Percentiles rank a stretch among this genome's conserved stretches.
Conservation (phyloP, 2,113 vertebrate genomes). For the Seriola quinqueradiata region DNA sequence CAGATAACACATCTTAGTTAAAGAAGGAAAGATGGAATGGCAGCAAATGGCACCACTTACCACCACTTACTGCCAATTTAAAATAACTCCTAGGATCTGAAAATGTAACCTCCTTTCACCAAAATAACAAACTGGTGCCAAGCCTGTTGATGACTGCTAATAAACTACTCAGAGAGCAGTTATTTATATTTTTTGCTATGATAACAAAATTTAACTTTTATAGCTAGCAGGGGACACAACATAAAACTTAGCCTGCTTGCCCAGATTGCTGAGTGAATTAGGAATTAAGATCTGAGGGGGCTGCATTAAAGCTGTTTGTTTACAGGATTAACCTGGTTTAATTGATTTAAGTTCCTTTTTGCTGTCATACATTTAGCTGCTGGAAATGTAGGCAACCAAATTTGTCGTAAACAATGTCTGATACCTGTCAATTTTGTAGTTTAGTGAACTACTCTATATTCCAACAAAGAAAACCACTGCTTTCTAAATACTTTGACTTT, state of each 20-base stretch:
- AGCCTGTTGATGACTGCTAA: neutral
- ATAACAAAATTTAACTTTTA: neutral
- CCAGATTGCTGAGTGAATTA: constrained; percentile 10
- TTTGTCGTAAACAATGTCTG: constrained; percentile 5
- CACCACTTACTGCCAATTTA: neutral
- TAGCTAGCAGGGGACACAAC: neutral
- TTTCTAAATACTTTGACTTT: neutral
- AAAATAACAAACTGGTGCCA: neutral
- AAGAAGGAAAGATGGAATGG: neutral
- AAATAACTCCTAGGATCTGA: neutral
- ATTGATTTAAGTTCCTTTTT: neutral
- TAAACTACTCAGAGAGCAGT: neutral
- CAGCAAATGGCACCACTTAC: neutral
- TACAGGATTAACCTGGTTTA: neutral
- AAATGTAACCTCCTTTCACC: neutral
- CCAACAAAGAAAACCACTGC: neutral
- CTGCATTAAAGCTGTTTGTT: constrained; percentile 9
- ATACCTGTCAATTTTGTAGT: neutral
- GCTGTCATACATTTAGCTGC: neutral
- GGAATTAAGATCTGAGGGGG: constrained; percentile 7
- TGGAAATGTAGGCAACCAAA: neutral
- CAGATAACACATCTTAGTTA: neutral
- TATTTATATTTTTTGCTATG: neutral
- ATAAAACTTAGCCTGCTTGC: neutral
- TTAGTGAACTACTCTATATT: neutral